phyloP scores from a whole-genome alignment of 2,888 invertebrate species.

The Nudaria mundana region DNA sequence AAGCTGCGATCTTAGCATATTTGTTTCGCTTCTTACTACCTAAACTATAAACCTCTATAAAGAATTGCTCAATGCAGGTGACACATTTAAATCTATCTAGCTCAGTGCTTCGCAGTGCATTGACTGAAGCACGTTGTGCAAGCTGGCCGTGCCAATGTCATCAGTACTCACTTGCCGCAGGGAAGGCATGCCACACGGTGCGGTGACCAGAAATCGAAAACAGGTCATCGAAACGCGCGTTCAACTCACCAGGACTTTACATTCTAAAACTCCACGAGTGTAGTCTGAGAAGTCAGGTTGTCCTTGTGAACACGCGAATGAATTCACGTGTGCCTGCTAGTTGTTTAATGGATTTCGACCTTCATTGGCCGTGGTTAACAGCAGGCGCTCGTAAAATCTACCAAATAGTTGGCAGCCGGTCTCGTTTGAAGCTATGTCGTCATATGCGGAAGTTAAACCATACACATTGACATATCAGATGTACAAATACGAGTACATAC shows the following conservation, averaged over 20 bases:
- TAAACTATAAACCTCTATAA: neutral
- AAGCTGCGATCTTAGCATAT: too few relatives aligned
- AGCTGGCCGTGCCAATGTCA: conserved; percentile 26
- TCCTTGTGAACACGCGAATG: too few relatives aligned
- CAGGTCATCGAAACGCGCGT: too few relatives aligned
- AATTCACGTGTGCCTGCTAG: neutral
- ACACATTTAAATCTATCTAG: conserved; percentile 7
- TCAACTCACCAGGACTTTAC: too few relatives aligned
- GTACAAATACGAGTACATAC: too few relatives aligned
- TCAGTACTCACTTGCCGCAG: conserved; percentile 7
- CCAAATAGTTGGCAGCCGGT: conserved; percentile 6
- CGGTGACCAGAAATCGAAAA: too few relatives aligned
- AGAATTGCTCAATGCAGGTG: neutral
- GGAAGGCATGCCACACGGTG: too few relatives aligned
- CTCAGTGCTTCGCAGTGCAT: conserved; percentile 11
- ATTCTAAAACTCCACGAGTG: too few relatives aligned
- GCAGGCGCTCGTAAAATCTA: conserved; percentile 1
- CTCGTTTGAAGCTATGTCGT: conserved; percentile 1
- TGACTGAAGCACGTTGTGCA: conserved; percentile 21
- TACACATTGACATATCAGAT: neutral
- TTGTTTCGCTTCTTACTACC: too few relatives aligned
- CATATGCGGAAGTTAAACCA: conserved; percentile 5
- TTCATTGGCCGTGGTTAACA: conserved; percentile 2
- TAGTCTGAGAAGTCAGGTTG: too few relatives aligned
- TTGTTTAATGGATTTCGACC: neutral